These are phyloP conservation scores for Leptopilina syphax DNA, from an alignment of 2,888 invertebrate species.

Conservation along the genomic window DNA sequence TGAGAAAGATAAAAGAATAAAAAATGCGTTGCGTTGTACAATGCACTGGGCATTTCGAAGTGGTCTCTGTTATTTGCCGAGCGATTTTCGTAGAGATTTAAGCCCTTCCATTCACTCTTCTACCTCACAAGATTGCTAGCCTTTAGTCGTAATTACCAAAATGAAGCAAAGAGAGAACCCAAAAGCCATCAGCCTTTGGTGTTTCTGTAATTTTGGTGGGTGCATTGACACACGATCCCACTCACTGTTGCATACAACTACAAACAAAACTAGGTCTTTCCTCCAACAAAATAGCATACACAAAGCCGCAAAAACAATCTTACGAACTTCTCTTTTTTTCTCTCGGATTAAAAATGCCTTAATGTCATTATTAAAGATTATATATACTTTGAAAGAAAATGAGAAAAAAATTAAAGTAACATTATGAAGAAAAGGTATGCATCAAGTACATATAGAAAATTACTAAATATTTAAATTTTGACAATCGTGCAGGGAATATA, in stretches of 20 bases:
- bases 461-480: not conserved
- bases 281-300: not conserved
- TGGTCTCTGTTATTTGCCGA: constrained; percentile 67
- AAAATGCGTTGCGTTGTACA: constrained; percentile 26
- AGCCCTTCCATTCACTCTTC: constrained; percentile 33
- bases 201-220: constrained; percentile 67
- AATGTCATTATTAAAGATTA: not conserved
- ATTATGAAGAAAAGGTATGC: not conserved
- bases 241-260: constrained; percentile 20
- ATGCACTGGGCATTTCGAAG: constrained; percentile 33
- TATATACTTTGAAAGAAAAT: too few relatives aligned
- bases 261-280: constrained; percentile 24
- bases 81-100: constrained; percentile 55
- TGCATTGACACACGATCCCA: constrained; percentile 60
- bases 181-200: constrained; percentile 64
- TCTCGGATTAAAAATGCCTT: not conserved
- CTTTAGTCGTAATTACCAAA: constrained; percentile 68
- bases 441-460: not conserved
- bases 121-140: constrained; percentile 62
- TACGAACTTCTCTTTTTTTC: not conserved
- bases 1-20: constrained; percentile 34
- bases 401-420: too few relatives aligned
- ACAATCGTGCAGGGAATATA: not conserved
- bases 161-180: constrained; percentile 63
- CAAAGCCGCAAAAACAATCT: constrained; percentile 14